phyloP scores from a whole-genome alignment of 2,113 vertebrate species.

The Dissostichus mawsoni region DNA sequence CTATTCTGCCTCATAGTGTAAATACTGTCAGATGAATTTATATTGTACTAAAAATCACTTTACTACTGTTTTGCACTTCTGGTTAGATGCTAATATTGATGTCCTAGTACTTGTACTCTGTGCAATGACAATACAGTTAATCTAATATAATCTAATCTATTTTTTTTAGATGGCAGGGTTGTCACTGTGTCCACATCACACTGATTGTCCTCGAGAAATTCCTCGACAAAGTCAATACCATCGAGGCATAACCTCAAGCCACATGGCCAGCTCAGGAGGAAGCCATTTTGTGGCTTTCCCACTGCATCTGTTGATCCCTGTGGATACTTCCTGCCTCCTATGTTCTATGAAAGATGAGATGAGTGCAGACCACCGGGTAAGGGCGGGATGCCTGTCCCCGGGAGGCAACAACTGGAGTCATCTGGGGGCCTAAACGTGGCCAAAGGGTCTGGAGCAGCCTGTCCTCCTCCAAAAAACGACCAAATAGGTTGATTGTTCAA shows the following conservation, averaged over 20 bases:
- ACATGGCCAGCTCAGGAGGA: conserved; percentile 49
- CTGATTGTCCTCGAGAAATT: conserved; percentile 10
- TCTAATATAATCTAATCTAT: no score
- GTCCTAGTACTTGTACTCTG: no score
- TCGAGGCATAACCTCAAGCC: conserved; percentile 25
- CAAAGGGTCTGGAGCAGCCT: conserved; percentile 4
- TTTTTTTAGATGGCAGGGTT: neutral
- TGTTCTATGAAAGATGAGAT: conserved; percentile 79
- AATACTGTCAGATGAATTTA: no score
- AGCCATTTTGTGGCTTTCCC: conserved; percentile 65
- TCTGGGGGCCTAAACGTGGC: conserved; percentile 71
- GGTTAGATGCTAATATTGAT: no score
- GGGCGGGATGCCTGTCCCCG: conserved; percentile 58
- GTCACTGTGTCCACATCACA: conserved; percentile 5
- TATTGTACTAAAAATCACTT: no score
- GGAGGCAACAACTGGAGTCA: conserved; percentile 71
- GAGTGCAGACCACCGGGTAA: conserved; percentile 77
- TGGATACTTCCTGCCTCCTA: conserved; percentile 70
- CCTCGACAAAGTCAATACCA: neutral
- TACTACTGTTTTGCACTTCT: no score
- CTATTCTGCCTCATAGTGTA: no score
- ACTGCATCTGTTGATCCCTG: conserved; percentile 71
- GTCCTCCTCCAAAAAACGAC: no score
- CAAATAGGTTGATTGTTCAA: no score
- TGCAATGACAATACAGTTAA: no score